Percentiles rank a stretch among this genome's conserved stretches.
These are phyloP conservation scores for Drosophila albomicans DNA, from an alignment of 1,140 invertebrate genomes.

Conservation along the genomic window DNA sequence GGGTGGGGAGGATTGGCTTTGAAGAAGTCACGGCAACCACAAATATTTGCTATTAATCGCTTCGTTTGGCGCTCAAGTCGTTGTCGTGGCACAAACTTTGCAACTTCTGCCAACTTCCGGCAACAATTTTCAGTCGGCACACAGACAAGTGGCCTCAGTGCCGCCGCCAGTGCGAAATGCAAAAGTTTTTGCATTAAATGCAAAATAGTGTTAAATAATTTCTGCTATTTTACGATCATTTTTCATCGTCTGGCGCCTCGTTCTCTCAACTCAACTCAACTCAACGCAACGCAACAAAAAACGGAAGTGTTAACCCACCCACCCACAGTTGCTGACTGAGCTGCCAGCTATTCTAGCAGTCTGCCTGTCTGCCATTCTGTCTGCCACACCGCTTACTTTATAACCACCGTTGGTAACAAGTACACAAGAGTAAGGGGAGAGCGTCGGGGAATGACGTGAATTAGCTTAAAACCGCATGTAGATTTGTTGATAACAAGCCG, in stretches of 20 bases:
- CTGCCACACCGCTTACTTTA: constrained; percentile 59
- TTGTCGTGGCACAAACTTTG: constrained; percentile 60
- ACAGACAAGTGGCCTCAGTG: constrained; percentile 20
- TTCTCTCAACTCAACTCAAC: constrained; percentile 1
- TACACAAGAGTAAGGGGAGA: constrained; percentile 20
- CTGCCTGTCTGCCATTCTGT: constrained; percentile 17
- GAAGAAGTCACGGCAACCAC: constrained; percentile 34
- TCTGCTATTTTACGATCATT: constrained; percentile 73
- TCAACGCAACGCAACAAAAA: constrained; percentile 29
- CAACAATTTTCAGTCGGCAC: constrained; percentile 62
- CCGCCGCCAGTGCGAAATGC: constrained; percentile 24
- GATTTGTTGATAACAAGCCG: constrained; percentile 78
- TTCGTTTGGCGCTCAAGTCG: constrained; percentile 58
- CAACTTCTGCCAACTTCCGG: constrained; percentile 75
- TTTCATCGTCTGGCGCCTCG: constrained; percentile 48
- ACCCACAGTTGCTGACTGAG: not conserved
- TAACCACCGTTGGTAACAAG: constrained; percentile 37
- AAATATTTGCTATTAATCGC: constrained; percentile 65
- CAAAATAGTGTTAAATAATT: constrained; percentile 82
- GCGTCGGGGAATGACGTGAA: constrained; percentile 50
- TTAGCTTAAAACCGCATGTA: constrained; percentile 79
- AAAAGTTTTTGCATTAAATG: constrained; percentile 79
- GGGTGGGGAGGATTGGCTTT: not conserved
- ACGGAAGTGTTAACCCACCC: constrained; percentile 58
- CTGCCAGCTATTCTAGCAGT: not conserved